phyloP scores from a whole-genome alignment of 1,140 invertebrate genomes.

The Tetramorium parvispinum region DNA sequence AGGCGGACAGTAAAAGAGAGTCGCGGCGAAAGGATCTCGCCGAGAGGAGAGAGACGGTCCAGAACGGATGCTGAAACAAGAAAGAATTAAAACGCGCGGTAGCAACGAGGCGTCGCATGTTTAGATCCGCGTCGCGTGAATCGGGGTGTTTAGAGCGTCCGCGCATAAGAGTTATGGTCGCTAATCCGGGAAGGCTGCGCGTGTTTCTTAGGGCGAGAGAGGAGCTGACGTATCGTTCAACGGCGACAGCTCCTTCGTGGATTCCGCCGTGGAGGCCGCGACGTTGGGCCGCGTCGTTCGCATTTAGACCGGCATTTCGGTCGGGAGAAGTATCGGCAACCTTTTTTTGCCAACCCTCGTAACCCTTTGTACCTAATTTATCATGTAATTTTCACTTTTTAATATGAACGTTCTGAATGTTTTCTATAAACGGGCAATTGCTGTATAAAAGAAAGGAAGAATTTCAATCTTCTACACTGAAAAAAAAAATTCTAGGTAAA shows the following conservation, averaged over 20 bases:
- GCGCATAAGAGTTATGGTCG: slow-evolving; percentile 73
- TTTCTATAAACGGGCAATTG: neutral
- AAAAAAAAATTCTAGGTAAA: no score
- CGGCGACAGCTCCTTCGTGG: slow-evolving; percentile 59
- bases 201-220: slow-evolving; percentile 49
- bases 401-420: neutral
- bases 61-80: slow-evolving; percentile 50
- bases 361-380: neutral
- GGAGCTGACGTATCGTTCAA: slow-evolving; percentile 70
- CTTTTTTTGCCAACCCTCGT: neutral
- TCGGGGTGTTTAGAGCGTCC: slow-evolving; percentile 56
- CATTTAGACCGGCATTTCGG: neutral
- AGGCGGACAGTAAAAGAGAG: neutral
- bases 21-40: neutral
- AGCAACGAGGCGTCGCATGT: slow-evolving; percentile 34
- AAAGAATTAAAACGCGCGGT: slow-evolving; percentile 25
- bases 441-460: neutral
- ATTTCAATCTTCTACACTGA: neutral
- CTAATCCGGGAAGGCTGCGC: slow-evolving; percentile 75
- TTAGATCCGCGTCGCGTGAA: slow-evolving; percentile 42
- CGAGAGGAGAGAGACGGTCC: neutral
- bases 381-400: neutral
- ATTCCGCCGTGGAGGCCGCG: slow-evolving; percentile 14
- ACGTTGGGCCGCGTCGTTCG: neutral
- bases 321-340: slow-evolving; percentile 11